Evolutionary conservation across 2,888 invertebrate genomes (phyloP).

Genomic region (Adelphocoris suturalis): DNA sequence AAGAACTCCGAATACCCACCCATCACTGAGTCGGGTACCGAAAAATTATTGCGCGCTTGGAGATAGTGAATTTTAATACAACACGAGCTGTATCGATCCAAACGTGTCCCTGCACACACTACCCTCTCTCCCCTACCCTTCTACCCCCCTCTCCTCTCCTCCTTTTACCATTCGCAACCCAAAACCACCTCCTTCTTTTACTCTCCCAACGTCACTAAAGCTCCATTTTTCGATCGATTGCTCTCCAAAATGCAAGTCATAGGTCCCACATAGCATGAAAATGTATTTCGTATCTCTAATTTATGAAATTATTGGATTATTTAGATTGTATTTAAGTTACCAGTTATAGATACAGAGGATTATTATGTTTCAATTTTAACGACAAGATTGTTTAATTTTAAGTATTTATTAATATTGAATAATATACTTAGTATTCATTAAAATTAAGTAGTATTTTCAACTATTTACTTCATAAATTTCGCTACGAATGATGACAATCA

Average conservation of each 20-base stretch:
- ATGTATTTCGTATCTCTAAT: too few relatives aligned
- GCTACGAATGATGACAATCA: too few relatives aligned
- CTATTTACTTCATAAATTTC: too few relatives aligned
- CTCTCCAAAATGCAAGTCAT: constrained; percentile 23
- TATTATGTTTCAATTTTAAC: background rate
- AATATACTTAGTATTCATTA: too few relatives aligned
- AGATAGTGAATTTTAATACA: constrained; percentile 20
- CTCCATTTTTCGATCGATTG: constrained; percentile 46
- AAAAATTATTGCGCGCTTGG: background rate
- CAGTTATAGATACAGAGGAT: too few relatives aligned
- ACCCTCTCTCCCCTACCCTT: constrained; percentile 29
- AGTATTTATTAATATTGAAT: too few relatives aligned
- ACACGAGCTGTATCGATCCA: constrained; percentile 56
- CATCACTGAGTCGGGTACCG: background rate
- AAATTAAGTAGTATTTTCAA: too few relatives aligned
- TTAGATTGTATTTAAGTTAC: too few relatives aligned
- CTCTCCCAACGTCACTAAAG: background rate
- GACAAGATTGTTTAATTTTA: too few relatives aligned
- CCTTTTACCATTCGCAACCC: too few relatives aligned
- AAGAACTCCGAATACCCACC: background rate
- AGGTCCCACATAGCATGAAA: too few relatives aligned
- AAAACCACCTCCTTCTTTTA: background rate
- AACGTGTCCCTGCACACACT: constrained; percentile 52
- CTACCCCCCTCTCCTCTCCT: background rate
- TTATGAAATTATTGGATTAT: too few relatives aligned